Evolutionary conservation across 35 echinoderm and acorn worm genomes (phyloP).

Genomic region (Strongylocentrotus purpuratus): DNA sequence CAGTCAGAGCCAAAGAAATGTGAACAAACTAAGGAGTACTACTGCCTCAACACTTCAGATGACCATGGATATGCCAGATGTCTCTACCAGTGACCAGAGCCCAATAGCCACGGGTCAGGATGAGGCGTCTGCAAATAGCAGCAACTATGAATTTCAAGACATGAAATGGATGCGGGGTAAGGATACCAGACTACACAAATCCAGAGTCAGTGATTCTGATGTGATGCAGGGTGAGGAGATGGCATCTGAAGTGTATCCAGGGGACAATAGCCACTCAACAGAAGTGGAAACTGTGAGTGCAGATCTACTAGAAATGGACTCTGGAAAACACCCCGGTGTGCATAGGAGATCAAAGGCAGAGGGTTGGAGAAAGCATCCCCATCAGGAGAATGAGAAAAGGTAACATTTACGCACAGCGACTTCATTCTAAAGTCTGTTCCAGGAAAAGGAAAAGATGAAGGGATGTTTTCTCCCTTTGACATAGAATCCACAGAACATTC

Average conservation of each 20-base stretch:
- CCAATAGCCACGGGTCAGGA: background rate
- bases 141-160: background rate
- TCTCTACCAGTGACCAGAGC: background rate
- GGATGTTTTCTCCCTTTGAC: background rate
- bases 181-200: too few species aligned
- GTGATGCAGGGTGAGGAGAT: background rate
- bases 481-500: background rate
- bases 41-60: background rate
- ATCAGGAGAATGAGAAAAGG: background rate
- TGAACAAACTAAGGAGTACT: background rate
- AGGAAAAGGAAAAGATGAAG: background rate
- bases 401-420: background rate
- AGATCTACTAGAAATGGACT: background rate
- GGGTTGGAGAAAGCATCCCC: background rate
- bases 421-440: background rate
- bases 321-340: background rate
- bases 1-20: background rate
- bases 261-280: background rate
- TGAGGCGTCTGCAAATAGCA: background rate
- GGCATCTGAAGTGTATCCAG: background rate
- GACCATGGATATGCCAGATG: background rate
- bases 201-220: too few species aligned
- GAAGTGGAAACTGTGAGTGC: background rate
- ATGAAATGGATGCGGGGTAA: background rate
- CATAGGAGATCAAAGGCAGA: background rate